Conservation (phyloP, 1,140 invertebrate genomes). For the Papilio aristodemus region DNA sequence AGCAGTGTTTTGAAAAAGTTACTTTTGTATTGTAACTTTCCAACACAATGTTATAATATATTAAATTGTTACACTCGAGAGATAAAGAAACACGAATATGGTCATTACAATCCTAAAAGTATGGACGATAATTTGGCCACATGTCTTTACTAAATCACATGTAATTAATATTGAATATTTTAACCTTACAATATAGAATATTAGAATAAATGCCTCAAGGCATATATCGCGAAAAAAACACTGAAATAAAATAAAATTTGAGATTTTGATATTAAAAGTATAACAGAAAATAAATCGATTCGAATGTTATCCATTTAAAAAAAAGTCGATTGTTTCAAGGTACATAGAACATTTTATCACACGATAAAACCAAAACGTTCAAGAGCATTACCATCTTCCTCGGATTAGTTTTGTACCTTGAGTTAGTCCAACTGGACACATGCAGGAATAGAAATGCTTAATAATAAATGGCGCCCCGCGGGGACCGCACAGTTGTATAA, state of each 20-base stretch:
- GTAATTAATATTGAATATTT: constrained; percentile 44
- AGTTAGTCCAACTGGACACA: neutral
- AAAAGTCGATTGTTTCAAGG: constrained; percentile 20
- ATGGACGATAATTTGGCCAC: constrained; percentile 79
- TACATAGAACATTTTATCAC: constrained; percentile 21
- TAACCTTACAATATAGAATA: constrained; percentile 37
- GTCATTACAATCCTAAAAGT: constrained; percentile 46
- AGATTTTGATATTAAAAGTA: constrained; percentile 9
- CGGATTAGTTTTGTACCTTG: constrained; percentile 17
- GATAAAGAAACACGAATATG: constrained; percentile 29
- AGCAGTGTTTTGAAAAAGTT: constrained; percentile 19
- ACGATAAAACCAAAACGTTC: constrained; percentile 5
- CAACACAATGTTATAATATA: constrained; percentile 5
- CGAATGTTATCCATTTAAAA: constrained; percentile 8
- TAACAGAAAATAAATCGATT: constrained; percentile 1
- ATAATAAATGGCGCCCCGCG: constrained; percentile 11
- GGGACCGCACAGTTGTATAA: constrained; percentile 23
- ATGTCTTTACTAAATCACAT: constrained; percentile 62
- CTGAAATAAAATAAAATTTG: neutral
- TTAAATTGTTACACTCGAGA: neutral
- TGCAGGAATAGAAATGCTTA: constrained; percentile 7
- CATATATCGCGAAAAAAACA: neutral
- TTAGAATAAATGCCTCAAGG: constrained; percentile 38
- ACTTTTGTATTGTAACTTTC: constrained; percentile 15
- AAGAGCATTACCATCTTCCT: neutral